Base-by-base conservation (phyloP, 1,140 invertebrate genomes). In the Oscheius sp. region DNA sequence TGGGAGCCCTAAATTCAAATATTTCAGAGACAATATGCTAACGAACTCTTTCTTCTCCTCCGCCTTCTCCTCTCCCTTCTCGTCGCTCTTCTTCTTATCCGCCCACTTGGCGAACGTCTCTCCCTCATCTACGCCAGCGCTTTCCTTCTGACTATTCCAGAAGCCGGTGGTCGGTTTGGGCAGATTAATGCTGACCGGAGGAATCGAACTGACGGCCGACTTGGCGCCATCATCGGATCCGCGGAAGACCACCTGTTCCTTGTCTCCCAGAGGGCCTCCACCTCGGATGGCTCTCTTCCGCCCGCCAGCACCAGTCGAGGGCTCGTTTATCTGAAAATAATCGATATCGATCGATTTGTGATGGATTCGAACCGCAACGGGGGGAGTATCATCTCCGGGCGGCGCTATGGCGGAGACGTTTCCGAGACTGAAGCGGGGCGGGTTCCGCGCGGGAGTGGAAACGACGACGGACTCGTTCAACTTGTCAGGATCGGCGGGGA, bases 281-380 rank as follows among this genome's bases (percentile, higher is more conserved):
- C 67, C 67, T 36, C 67, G 67, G 45, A 68, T 68, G 2, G 45
- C 55, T 28, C 67, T 32, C 34, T 68, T 68, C 2, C 67, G 36
- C 13, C 49, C 67, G 3, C 49, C 28, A 18, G 15, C 28, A 13
- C 49, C 15, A 2, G 67, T 32, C 15, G 67, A 18, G 15, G 67
- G n/a, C 2, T 46, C 52, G n/a, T n/a, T n/a, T n/a, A n/a, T n/a
- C n/a, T n/a, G n/a, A n/a, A n/a, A n/a, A n/a, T n/a, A n/a, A n/a
- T n/a, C n/a, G n/a, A n/a, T n/a, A n/a, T n/a, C n/a, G n/a, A n/a
- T n/a, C n/a, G n/a, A n/a, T n/a, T n/a, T n/a, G n/a, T n/a, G n/a
- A n/a, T n/a, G n/a, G n/a, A n/a, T n/a, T n/a, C n/a, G n/a, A n/a
- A n/a, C n/a, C n/a, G n/a, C n/a, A n/a, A n/a, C n/a, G n/a, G n/a